phyloP scores from a whole-genome alignment of 2,113 vertebrate species.

The Hippoglossus stenolepis region DNA sequence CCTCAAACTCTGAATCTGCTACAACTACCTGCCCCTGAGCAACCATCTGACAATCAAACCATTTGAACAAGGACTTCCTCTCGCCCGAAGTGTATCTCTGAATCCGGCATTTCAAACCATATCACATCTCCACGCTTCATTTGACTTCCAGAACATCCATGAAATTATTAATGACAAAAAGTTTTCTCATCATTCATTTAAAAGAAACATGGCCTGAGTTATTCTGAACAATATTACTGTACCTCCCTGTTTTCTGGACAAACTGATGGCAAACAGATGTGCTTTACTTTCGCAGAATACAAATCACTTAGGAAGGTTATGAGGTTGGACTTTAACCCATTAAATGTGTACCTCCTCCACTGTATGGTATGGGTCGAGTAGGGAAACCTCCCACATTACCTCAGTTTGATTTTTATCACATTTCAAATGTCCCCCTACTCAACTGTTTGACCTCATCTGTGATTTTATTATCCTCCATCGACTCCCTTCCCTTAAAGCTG shows the following conservation, averaged over 20 bases:
- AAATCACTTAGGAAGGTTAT: conserved; percentile 34
- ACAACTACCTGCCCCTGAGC: background rate
- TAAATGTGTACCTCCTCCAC: conserved; percentile 29
- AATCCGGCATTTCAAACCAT: no score
- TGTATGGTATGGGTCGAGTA: conserved; percentile 16
- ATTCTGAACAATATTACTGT: conserved; percentile 16
- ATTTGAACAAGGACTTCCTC: background rate
- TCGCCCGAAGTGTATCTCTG: background rate
- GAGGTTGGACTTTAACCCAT: conserved; percentile 29
- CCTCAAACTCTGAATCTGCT: conserved; percentile 1
- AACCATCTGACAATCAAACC: conserved; percentile 4
- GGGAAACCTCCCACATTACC: conserved; percentile 42
- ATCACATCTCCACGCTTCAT: background rate
- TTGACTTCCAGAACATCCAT: background rate
- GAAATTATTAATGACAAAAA: background rate
- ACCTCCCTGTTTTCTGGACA: conserved; percentile 44
- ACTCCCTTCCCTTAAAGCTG: background rate
- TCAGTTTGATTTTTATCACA: conserved; percentile 8
- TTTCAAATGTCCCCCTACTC: background rate
- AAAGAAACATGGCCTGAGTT: conserved; percentile 12
- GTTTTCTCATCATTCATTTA: conserved; percentile 19
- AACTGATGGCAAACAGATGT: conserved; percentile 59
- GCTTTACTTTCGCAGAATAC: conserved; percentile 10
- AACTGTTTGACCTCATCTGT: background rate
- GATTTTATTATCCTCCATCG: background rate